Conservation (phyloP, 2,888 invertebrate species). For the Gandaritis pyraliata region DNA sequence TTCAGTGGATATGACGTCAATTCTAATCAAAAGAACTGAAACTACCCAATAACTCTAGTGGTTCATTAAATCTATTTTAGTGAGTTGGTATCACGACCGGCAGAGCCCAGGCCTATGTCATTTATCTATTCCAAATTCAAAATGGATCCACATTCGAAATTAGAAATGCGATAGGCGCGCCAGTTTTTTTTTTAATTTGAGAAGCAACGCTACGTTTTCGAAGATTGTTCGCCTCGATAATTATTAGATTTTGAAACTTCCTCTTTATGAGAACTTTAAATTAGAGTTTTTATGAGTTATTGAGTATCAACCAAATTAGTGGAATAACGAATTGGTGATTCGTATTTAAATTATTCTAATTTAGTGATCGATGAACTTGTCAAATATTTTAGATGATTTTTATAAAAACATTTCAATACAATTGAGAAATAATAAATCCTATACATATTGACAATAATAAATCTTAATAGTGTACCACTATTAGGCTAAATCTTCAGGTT, state of each 20-base stretch:
- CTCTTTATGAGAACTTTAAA: conserved; percentile 42
- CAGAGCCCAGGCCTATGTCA: conserved; percentile 40
- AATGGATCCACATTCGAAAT: conserved; percentile 47
- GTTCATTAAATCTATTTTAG: conserved; percentile 30
- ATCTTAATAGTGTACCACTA: conserved; percentile 16
- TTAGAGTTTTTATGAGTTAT: conserved; percentile 43
- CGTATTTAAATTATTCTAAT: conserved; percentile 32
- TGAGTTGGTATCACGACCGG: conserved; percentile 32
- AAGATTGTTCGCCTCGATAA: conserved; percentile 43
- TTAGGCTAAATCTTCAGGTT: conserved; percentile 16
- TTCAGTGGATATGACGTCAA: conserved; percentile 38
- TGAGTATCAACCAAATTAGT: conserved; percentile 40
- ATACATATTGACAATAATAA: conserved; percentile 32
- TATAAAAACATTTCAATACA: conserved; percentile 10
- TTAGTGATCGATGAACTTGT: conserved; percentile 40
- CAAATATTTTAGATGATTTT: conserved; percentile 32
- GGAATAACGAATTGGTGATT: conserved; percentile 38
- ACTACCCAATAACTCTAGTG: conserved; percentile 12
- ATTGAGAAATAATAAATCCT: conserved; percentile 30
- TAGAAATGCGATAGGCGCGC: conserved; percentile 44
- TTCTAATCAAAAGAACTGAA: conserved; percentile 37
- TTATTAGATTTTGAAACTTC: conserved; percentile 43
- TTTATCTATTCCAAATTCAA: conserved; percentile 41
- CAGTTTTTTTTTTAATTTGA: conserved; percentile 47
- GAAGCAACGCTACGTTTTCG: conserved; percentile 41